Evolutionary conservation across 2,797 vertebrate genomes (phyloP).

Genomic region (Phaenicophaeus curvirostris): DNA sequence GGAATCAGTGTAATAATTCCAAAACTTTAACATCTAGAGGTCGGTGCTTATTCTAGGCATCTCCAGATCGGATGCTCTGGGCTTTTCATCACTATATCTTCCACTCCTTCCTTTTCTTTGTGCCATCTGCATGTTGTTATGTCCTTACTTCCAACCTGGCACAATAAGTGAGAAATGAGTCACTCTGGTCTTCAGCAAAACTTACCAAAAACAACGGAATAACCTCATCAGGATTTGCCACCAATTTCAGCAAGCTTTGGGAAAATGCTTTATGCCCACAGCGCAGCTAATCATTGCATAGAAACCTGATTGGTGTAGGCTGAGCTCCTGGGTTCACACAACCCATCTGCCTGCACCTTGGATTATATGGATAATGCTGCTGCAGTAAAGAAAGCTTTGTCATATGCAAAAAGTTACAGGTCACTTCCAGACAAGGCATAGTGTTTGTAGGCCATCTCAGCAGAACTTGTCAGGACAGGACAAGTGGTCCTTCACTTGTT

Average conservation of each 20-base stretch:
- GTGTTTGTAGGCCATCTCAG: neutral
- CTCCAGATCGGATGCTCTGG: neutral
- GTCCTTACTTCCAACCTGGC: neutral
- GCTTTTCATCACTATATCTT: neutral
- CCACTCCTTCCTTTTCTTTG: neutral
- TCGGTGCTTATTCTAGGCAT: neutral
- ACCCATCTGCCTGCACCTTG: rapidly evolving
- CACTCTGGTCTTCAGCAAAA: neutral
- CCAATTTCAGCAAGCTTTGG: neutral
- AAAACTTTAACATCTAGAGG: neutral
- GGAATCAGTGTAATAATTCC: neutral
- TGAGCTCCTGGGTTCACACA: neutral
- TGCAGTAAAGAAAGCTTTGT: neutral
- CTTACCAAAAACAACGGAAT: neutral
- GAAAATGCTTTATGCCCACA: neutral
- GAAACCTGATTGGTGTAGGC: neutral
- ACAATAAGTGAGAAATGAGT: neutral
- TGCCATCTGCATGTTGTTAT: neutral
- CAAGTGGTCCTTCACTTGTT: neutral
- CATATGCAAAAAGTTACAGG: rapidly evolving
- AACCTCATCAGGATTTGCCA: neutral
- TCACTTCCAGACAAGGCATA: neutral
- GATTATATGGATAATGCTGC: neutral
- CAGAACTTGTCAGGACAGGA: neutral
- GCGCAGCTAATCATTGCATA: rapidly evolving